A percentile compares a stretch with the other conserved stretches of the same genome.
These are phyloP conservation scores for Hetaerina americana DNA, from an alignment of 1,140 invertebrate genomes.

Conservation along the genomic window DNA sequence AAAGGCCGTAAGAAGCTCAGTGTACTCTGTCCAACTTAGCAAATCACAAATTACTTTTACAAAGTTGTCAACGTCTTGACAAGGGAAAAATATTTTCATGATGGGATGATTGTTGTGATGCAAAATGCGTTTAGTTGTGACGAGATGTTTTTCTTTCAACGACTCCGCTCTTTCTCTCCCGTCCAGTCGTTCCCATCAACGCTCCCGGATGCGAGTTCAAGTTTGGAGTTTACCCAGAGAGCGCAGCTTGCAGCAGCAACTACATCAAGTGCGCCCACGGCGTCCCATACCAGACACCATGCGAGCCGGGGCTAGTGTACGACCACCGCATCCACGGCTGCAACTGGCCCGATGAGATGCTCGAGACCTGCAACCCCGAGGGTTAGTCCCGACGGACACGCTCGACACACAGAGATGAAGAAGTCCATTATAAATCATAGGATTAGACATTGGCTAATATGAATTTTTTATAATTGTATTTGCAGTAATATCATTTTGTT, in stretches of 20 bases:
- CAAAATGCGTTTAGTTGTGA: too few relatives aligned
- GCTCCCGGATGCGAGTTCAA: conserved; percentile 72
- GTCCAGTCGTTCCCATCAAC: conserved; percentile 63
- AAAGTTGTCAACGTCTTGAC: too few relatives aligned
- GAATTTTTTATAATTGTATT: too few relatives aligned
- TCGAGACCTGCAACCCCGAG: conserved; percentile 73
- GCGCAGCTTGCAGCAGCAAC: conserved; percentile 62
- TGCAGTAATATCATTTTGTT: too few relatives aligned
- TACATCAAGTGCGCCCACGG: conserved; percentile 79
- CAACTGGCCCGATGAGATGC: conserved; percentile 83
- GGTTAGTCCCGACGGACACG: conserved; percentile 31
- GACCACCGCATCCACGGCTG: conserved; percentile 76
- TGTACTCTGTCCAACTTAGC: too few relatives aligned
- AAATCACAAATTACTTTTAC: too few relatives aligned
- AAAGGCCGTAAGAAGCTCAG: too few relatives aligned
- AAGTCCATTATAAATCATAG: too few relatives aligned
- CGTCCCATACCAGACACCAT: conserved; percentile 59
- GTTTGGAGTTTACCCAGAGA: conserved; percentile 75
- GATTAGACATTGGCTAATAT: too few relatives aligned
- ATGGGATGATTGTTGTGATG: too few relatives aligned
- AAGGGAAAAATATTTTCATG: too few relatives aligned
- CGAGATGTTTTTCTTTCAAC: too few relatives aligned
- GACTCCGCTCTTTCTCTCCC: conserved; percentile 16
- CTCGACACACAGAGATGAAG: not conserved
- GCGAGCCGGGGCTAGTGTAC: conserved; percentile 76